phyloP scores from a whole-genome alignment of 2,888 invertebrate species.

The Arge pagana region DNA sequence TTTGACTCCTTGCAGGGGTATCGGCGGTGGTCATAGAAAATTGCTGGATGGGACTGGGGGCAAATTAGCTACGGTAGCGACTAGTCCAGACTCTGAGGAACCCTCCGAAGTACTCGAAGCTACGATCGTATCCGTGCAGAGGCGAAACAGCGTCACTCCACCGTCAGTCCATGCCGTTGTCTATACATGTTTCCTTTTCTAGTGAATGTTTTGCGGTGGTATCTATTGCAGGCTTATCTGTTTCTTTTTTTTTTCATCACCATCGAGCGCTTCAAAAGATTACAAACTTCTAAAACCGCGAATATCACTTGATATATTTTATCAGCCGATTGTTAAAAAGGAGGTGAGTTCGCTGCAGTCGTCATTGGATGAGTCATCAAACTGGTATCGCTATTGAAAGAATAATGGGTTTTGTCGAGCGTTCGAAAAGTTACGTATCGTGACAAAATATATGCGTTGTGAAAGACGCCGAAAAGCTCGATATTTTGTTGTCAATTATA shows the following conservation, averaged over 20 bases:
- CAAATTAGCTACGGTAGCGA: constrained; percentile 63
- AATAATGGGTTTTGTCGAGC: no score
- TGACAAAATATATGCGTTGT: no score
- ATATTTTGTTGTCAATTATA: no score
- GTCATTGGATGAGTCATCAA: no score
- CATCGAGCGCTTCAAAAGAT: background rate
- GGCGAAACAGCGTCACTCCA: constrained; percentile 63
- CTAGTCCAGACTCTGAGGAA: constrained; percentile 63
- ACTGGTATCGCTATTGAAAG: no score
- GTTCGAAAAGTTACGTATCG: no score
- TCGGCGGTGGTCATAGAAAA: constrained; percentile 61
- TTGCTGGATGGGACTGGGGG: constrained; percentile 58
- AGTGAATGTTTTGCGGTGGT: constrained; percentile 11
- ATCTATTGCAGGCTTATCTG: background rate
- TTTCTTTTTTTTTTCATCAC: background rate
- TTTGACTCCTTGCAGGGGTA: constrained; percentile 58
- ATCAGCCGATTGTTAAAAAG: background rate
- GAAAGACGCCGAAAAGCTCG: no score
- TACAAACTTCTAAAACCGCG: no score
- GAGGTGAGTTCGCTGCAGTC: no score
- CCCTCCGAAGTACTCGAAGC: constrained; percentile 51
- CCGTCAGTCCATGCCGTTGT: constrained; percentile 60
- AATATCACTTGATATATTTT: background rate
- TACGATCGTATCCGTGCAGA: constrained; percentile 51
- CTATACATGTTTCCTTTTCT: constrained; percentile 23